Conservation (phyloP, 1,140 invertebrate species). For the Eueides isabella region DNA sequence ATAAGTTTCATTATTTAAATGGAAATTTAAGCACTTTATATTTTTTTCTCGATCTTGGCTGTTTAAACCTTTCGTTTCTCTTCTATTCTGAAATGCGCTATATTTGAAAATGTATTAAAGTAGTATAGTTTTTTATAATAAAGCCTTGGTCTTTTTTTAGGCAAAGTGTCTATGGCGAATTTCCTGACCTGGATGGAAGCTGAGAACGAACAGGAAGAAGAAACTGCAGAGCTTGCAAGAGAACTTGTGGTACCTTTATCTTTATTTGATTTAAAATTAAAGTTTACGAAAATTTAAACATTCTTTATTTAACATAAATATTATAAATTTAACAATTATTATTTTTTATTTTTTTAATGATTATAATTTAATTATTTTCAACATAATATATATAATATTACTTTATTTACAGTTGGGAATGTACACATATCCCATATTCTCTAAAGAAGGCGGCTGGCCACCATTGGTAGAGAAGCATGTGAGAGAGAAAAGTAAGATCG, state of each 20-base stretch:
- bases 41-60: no score
- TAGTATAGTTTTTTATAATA: no score
- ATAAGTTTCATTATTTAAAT: no score
- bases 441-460: constrained; percentile 55
- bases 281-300: no score
- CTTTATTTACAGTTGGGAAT: constrained; percentile 70
- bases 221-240: background rate
- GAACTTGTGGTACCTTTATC: background rate
- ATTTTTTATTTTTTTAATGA: no score
- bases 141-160: background rate
- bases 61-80: no score
- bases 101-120: no score
- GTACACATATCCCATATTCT: constrained; percentile 75
- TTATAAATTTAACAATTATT: no score
- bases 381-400: constrained; percentile 1
- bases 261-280: no score
- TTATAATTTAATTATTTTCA: background rate
- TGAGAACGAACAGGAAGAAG: background rate
- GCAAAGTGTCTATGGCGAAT: background rate
- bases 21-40: no score
- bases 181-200: background rate
- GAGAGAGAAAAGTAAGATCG: constrained; percentile 62
- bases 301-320: no score
- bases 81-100: no score
- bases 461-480: constrained; percentile 59